Evolutionary conservation across 2,888 invertebrate species (phyloP).

Genomic region (Quadroppia sp.): DNA sequence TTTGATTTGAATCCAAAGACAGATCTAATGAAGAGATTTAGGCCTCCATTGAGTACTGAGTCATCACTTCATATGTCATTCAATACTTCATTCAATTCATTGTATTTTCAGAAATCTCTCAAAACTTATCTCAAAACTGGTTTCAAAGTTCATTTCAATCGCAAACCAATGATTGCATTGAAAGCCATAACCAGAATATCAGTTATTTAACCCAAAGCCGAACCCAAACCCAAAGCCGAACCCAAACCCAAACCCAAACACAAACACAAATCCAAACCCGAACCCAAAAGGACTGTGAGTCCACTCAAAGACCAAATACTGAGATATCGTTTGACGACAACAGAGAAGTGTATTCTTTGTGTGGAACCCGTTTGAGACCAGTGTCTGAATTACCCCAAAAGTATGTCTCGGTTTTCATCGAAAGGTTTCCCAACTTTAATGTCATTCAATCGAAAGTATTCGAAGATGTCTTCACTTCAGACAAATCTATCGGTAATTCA

Average conservation of each 20-base stretch:
- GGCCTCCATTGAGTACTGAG: not conserved
- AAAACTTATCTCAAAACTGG: too few species aligned
- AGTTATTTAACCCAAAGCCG: not conserved
- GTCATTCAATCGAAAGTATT: slow-evolving; percentile 67
- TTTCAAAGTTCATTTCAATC: too few species aligned
- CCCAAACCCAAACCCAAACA: not conserved
- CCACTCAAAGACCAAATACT: not conserved
- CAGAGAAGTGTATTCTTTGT: not conserved
- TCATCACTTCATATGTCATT: not conserved
- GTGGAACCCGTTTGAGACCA: not conserved
- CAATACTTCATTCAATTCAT: not conserved
- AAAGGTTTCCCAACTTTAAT: slow-evolving; percentile 65
- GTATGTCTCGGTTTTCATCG: slow-evolving; percentile 58
- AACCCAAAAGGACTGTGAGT: too few species aligned
- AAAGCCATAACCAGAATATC: not conserved
- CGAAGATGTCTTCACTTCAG: slow-evolving; percentile 61
- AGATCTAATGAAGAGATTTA: slow-evolving; percentile 2
- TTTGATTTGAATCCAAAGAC: not conserved
- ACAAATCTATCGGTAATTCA: slow-evolving; percentile 59
- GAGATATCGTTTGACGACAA: not conserved
- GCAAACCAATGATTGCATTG: too few species aligned
- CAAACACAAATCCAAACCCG: not conserved
- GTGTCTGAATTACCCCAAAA: slow-evolving; percentile 49
- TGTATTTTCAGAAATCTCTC: too few species aligned
- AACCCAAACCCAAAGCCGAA: not conserved